Evolutionary conservation across 2,797 vertebrate species (phyloP).

Genomic region (Tolypeutes matacus): DNA sequence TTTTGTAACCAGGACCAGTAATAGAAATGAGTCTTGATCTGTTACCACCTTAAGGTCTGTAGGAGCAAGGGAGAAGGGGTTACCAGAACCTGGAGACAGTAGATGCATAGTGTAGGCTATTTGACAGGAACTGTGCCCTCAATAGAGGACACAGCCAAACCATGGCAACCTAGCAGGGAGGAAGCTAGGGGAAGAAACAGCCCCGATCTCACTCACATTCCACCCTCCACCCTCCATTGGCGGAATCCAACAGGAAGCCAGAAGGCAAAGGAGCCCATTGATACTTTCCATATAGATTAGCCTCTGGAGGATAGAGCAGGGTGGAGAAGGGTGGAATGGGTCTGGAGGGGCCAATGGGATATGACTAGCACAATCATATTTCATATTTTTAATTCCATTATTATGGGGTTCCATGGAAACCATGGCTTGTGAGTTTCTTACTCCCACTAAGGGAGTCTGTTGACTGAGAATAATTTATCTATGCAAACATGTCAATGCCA

Average conservation of each 20-base stretch:
- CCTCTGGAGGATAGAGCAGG: background rate
- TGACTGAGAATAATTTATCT: background rate
- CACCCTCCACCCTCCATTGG: background rate
- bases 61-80: background rate
- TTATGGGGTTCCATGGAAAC: background rate
- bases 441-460: background rate
- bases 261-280: background rate
- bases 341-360: background rate
- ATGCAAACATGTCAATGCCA: background rate
- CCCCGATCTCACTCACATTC: background rate
- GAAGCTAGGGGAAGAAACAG: background rate
- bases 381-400: background rate
- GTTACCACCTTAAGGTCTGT: background rate
- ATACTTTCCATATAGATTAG: background rate
- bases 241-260: background rate
- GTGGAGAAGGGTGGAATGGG: background rate
- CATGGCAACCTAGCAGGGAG: background rate
- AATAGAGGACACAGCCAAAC: background rate
- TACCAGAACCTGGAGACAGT: background rate
- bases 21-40: background rate
- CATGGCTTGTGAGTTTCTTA: constrained; percentile 12
- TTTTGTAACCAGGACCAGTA: background rate
- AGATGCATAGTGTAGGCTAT: background rate
- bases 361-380: background rate
- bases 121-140: background rate